These are phyloP conservation scores for Smittia aterrima DNA, from an alignment of 2,888 invertebrate species.

Conservation along the genomic window DNA sequence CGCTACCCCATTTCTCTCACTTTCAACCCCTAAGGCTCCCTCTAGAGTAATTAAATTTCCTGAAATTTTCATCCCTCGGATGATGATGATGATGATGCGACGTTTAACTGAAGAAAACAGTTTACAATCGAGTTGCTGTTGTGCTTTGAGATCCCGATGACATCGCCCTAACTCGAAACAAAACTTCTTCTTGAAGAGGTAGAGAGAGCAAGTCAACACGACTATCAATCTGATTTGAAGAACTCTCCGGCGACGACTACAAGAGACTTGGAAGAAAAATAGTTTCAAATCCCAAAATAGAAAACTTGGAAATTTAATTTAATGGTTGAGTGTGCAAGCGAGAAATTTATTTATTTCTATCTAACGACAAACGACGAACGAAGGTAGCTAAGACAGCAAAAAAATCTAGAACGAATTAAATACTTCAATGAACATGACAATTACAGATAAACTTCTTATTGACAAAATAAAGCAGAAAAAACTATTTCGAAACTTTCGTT, in stretches of 20 bases:
- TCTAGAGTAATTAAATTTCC: constrained; percentile 11
- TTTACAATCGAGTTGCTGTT: neutral
- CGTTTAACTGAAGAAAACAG: neutral
- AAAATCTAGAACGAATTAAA: constrained; percentile 35
- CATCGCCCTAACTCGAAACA: neutral
- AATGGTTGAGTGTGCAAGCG: constrained; percentile 39
- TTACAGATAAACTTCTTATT: constrained; percentile 34
- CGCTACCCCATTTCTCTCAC: neutral
- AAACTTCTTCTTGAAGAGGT: neutral
- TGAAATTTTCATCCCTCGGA: neutral
- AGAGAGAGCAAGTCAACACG: neutral
- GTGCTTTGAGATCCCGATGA: neutral
- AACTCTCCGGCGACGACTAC: neutral
- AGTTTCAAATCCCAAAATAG: constrained; percentile 39
- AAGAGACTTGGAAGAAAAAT: neutral
- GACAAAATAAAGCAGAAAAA: constrained; percentile 1
- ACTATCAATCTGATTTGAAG: constrained; percentile 24
- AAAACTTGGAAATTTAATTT: constrained; percentile 41
- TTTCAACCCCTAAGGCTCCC: neutral
- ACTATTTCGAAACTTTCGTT: constrained; percentile 15
- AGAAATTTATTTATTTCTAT: constrained; percentile 37
- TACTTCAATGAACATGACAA: constrained; percentile 40
- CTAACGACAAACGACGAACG: constrained; percentile 32
- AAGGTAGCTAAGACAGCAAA: constrained; percentile 23
- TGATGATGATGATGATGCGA: neutral